phyloP scores from a whole-genome alignment of 2,113 vertebrate species.

The Phasianus colchicus region DNA sequence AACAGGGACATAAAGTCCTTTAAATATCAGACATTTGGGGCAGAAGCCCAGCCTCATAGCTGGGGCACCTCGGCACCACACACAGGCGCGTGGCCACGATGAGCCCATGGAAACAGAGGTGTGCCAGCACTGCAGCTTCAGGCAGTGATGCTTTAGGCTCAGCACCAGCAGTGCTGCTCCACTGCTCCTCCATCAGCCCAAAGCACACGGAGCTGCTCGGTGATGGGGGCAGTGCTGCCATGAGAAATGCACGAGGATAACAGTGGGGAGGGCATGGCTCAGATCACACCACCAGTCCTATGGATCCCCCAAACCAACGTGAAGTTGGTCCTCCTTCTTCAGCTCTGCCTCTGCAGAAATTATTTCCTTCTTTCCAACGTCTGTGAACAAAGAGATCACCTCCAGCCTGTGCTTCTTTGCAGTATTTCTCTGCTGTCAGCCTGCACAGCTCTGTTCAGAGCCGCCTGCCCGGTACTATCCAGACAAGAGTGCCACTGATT shows the following conservation, averaged over 20 bases:
- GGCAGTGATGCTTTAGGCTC: background rate
- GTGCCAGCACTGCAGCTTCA: background rate
- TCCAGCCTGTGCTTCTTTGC: background rate
- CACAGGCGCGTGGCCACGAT: background rate
- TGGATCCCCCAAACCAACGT: background rate
- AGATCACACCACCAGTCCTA: background rate
- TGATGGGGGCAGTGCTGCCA: background rate
- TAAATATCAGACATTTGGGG: background rate
- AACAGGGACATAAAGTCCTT: background rate
- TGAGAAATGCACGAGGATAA: background rate
- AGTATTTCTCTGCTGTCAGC: background rate
- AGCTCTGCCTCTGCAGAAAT: background rate
- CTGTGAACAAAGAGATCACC: background rate
- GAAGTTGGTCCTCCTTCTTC: background rate
- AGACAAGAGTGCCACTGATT: background rate
- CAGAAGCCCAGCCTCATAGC: background rate
- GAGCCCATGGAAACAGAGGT: background rate
- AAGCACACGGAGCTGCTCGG: background rate
- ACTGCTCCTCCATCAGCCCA: background rate
- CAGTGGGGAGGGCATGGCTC: background rate
- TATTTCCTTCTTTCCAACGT: background rate
- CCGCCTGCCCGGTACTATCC: background rate
- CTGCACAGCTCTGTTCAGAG: rapidly evolving
- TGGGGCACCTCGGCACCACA: rapidly evolving
- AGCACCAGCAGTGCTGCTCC: background rate